These are phyloP conservation scores for Lithodes maja DNA, from an alignment of 2,888 invertebrate genomes.

Conservation along the genomic window DNA sequence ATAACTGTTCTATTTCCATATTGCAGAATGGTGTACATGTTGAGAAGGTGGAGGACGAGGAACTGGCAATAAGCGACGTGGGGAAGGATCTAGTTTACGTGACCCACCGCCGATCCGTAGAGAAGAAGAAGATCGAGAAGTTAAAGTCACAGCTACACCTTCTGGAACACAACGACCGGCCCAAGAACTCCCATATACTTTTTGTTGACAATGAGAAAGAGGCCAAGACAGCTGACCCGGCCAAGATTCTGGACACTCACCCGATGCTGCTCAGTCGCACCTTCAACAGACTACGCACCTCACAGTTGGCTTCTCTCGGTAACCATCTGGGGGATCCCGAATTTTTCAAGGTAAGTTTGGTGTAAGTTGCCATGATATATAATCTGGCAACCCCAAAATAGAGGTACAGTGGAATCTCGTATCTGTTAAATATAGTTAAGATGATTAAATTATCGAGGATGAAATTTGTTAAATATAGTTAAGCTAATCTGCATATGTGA, in stretches of 20 bases:
- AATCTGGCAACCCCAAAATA: too few relatives aligned
- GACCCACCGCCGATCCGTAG: slow-evolving; percentile 87
- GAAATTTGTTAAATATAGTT: too few relatives aligned
- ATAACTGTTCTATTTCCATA: too few relatives aligned
- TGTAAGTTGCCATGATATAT: too few relatives aligned
- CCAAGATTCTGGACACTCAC: slow-evolving; percentile 84
- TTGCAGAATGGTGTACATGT: slow-evolving; percentile 74
- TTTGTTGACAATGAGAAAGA: slow-evolving; percentile 83
- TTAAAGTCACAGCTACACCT: slow-evolving; percentile 88
- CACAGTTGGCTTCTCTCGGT: slow-evolving; percentile 73
- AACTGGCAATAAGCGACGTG: slow-evolving; percentile 85
- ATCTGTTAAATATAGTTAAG: too few relatives aligned
- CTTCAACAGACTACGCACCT: slow-evolving; percentile 82
- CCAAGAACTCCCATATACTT: slow-evolving; percentile 85
- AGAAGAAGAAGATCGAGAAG: slow-evolving; percentile 84
- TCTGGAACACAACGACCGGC: slow-evolving; percentile 75
- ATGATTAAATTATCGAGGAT: too few relatives aligned
- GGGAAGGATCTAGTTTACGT: slow-evolving; percentile 94
- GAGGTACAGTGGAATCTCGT: too few relatives aligned
- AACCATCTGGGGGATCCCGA: slow-evolving; percentile 1
- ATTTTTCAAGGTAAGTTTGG: slow-evolving; percentile 20
- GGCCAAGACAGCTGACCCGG: slow-evolving; percentile 79
- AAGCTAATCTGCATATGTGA: too few relatives aligned
- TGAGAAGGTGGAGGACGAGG: slow-evolving; percentile 82
- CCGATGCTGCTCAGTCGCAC: slow-evolving; percentile 82